Evolutionary conservation across 2,888 invertebrate species (phyloP), one percentile per base, ranked within the genome.

Genomic region (Pantelozetes paolii): DNA sequence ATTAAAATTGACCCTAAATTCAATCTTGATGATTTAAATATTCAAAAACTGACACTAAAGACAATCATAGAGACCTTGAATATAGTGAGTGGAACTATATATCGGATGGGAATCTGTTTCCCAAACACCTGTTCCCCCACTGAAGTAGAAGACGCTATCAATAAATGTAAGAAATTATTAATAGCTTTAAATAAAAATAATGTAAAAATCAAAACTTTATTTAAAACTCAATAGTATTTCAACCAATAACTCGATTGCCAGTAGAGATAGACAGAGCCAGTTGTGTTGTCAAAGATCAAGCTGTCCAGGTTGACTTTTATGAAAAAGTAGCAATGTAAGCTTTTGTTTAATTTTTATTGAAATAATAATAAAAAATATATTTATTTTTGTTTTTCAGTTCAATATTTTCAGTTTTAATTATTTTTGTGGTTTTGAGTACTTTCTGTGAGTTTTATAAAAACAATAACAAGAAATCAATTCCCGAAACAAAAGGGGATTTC

Each of bases 371-470:
- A 59, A 1, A 6, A 57, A 28, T 28, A 28, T 11, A 64, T 32
- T 36, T 64, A 64, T 64, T 36, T 64, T 9, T 30, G 15, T 54
- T 54, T 54, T 54, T 9, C 62, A 64, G 64, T n/a, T 18, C n/a
- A 36, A 64, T 64, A n/a, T 36, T 64, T 2, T 18, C 36, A 30
- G 5, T 36, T n/a, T 20, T 36, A n/a, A 36, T 20, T 18, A 18
- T 36, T 1, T 36, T n/a, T 3, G 64, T 64, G 13, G 30, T 36
- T 28, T 18, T 30, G 64, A 36, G 64, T n/a, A 32, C 64, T 64
- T 36, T 64, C 6, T 15, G 11, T n/a, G 64, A 64, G 9, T 20
- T 64, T 13, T 64, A 64, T 20, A 64, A 30, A 1, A 64, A 64
- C n/a, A n/a, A 28, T 57, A 62, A 62, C 2, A 30, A 30, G 15